These are phyloP conservation scores for Strigamia transsilvanica DNA, from an alignment of 2,888 invertebrate species.

Conservation along the genomic window DNA sequence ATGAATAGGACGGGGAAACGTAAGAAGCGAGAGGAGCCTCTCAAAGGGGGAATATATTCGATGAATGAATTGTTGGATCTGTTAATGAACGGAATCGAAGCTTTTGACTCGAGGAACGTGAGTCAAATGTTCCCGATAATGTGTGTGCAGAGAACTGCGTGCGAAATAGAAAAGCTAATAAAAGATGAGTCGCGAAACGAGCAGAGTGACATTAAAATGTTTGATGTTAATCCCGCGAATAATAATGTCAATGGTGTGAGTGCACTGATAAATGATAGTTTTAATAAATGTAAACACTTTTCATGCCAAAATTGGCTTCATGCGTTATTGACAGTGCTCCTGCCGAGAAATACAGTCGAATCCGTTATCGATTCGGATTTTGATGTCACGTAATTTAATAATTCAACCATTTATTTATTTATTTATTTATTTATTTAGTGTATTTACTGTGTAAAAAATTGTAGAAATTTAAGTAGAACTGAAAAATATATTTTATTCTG, in stretches of 20 bases:
- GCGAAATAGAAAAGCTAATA: not conserved
- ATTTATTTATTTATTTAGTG: too few species aligned
- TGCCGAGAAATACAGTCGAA: not conserved
- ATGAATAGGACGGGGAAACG: slow-evolving; percentile 28
- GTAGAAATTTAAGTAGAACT: too few species aligned
- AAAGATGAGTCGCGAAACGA: not conserved
- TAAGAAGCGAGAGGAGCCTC: not conserved
- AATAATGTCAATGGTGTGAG: not conserved
- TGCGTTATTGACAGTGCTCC: not conserved
- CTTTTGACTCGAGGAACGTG: not conserved
- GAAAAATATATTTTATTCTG: too few species aligned
- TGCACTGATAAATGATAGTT: not conserved
- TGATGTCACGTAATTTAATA: not conserved
- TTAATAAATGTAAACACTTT: slow-evolving; percentile 15
- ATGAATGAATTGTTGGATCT: not conserved
- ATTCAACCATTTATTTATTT: not conserved
- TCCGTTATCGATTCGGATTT: not conserved
- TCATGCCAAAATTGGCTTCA: not conserved
- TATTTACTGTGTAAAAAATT: too few species aligned
- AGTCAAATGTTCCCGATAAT: not conserved
- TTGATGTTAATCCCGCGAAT: not conserved
- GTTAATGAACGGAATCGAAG: not conserved
- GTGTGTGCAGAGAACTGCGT: not conserved
- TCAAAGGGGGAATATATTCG: slow-evolving; percentile 33
- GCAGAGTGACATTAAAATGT: not conserved